Base-by-base conservation (phyloP, 2,797 vertebrate genomes). In the Sebastes taczanowskii region DNA sequence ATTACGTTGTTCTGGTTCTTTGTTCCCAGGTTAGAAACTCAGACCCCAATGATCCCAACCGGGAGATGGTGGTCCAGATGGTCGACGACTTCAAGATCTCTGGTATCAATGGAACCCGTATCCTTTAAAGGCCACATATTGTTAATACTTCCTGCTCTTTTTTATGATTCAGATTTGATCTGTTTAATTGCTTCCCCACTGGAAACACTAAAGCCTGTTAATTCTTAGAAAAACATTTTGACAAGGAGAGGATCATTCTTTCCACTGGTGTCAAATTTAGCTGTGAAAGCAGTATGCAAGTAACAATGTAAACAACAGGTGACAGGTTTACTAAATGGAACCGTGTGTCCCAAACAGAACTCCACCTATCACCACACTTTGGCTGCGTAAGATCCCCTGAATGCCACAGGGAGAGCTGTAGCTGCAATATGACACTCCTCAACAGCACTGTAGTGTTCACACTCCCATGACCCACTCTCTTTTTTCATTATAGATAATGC, bases 41-140 rank as follows among this genome's bases (percentile, higher is more conserved):
- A 8, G 99, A 99, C 74, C 95, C 98, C 1, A 87, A 89, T 35
- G 98, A 99, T 85, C 97, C 97, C 38, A 99, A 97, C 69, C 95
- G 97, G 82, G 98, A 99, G 91, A 97, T 96, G 95, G 97, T 99
- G 58, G 99, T 99, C 80, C 98, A 99, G 91, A 93, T 99, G 52
- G 89, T 99, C 5, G 99, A 99, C 60, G 99, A 99, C 92, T 99
- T 99, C 91, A 99, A 99, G 94, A 99, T 99, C 90, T 98, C 98
- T 82, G 98, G 98, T 42, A 95, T 98, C 78, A 99, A 99, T 78
- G 98, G 99, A 81, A 99, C 98, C 63, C 99, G 94, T 99, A 99
- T 99, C 98, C 96, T 98, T 96, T 60, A 38, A 11, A 68, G 13
- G 13, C 1, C 56, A 49, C 29, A 75, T 69, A 29, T 35, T 46